phyloP scores from a whole-genome alignment of 2,113 vertebrate species.

The Seriola aureovittata region DNA sequence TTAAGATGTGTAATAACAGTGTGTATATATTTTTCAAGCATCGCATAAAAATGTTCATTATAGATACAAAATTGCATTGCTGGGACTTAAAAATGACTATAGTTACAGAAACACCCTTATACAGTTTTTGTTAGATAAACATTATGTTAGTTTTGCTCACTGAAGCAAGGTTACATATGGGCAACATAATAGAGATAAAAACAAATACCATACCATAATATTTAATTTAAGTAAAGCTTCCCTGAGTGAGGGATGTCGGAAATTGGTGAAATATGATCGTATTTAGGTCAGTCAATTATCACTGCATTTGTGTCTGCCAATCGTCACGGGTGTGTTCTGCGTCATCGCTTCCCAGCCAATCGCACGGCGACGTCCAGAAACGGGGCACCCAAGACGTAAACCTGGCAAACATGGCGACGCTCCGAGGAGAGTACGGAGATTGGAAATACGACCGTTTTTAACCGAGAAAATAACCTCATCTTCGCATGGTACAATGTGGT shows the following conservation, averaged over 20 bases:
- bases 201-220: not conserved
- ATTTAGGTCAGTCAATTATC: conserved; percentile 47
- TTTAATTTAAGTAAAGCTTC: not conserved
- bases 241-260: not conserved
- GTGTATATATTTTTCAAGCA: too few relatives aligned
- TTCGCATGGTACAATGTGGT: conserved; percentile 77
- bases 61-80: too few relatives aligned
- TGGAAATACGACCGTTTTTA: conserved; percentile 80
- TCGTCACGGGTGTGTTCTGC: conserved; percentile 63
- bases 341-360: conserved; percentile 79
- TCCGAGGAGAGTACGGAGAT: conserved; percentile 80
- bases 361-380: conserved; percentile 43
- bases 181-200: too few relatives aligned
- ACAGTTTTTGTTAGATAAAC: too few relatives aligned
- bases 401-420: conserved; percentile 85
- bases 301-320: conserved; percentile 43
- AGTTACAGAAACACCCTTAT: too few relatives aligned
- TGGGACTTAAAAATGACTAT: too few relatives aligned
- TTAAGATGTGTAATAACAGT: too few relatives aligned
- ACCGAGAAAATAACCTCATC: conserved; percentile 58
- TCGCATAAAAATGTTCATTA: too few relatives aligned
- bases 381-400: conserved; percentile 74
- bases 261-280: not conserved
- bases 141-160: too few relatives aligned
- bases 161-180: too few relatives aligned